A percentile compares a stretch with the other conserved stretches of the same genome.
phyloP scores from a whole-genome alignment of 2,113 vertebrate genomes.

The Leptobrachium ailaonicum region DNA sequence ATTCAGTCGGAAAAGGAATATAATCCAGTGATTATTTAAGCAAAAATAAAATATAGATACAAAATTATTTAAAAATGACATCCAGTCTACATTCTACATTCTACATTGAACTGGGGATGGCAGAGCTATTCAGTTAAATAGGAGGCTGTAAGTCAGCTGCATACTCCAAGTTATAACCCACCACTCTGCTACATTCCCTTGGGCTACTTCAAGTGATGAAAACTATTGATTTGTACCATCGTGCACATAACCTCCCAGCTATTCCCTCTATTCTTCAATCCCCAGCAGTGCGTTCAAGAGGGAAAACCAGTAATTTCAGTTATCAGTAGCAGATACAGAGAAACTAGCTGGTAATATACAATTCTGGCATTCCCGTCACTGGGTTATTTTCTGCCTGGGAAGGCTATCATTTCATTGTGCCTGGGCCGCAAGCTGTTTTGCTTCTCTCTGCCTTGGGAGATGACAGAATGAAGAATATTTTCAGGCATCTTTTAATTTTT shows the following conservation, averaged over 20 bases:
- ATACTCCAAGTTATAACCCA: slow-evolving; percentile 43
- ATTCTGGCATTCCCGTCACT: slow-evolving; percentile 36
- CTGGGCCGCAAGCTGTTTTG: slow-evolving; percentile 26
- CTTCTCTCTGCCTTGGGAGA: slow-evolving; percentile 30
- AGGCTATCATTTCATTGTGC: slow-evolving; percentile 47
- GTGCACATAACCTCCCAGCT: slow-evolving; percentile 38
- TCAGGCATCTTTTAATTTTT: neutral
- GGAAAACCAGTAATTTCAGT: slow-evolving; percentile 47
- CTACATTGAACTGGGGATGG: slow-evolving; percentile 7
- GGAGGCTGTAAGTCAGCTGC: slow-evolving; percentile 32
- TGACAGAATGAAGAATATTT: slow-evolving; percentile 45
- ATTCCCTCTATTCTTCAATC: slow-evolving; percentile 45
- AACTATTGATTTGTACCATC: slow-evolving; percentile 46
- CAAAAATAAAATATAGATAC: no score
- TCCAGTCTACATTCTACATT: slow-evolving; percentile 14
- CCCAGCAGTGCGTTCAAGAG: slow-evolving; percentile 47
- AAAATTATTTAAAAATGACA: neutral
- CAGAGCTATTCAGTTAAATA: slow-evolving; percentile 33
- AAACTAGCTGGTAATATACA: slow-evolving; percentile 42
- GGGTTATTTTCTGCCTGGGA: slow-evolving; percentile 49
- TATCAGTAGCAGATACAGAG: slow-evolving; percentile 44
- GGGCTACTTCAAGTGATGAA: slow-evolving; percentile 45
- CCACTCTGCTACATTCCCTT: slow-evolving; percentile 26
- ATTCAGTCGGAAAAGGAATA: no score
- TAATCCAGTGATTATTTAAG: no score